Evolutionary conservation across 2,113 vertebrate genomes (phyloP).

Genomic region (Prunella himalayana): DNA sequence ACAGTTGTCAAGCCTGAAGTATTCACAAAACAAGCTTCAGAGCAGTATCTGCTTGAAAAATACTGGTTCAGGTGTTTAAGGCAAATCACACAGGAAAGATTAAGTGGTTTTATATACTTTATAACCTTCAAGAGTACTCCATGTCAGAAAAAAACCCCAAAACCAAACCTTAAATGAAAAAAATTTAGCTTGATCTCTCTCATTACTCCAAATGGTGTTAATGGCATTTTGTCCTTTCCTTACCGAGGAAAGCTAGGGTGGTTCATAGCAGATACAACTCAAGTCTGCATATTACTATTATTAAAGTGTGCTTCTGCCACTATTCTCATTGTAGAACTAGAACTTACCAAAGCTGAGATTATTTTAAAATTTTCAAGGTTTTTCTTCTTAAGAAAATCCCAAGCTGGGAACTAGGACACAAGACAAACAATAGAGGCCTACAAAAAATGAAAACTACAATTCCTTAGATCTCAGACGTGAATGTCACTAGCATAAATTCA

Average conservation of each 20-base stretch:
- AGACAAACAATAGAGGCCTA: not conserved
- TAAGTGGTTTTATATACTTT: not conserved
- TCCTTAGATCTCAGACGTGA: not conserved
- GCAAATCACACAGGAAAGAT: not conserved
- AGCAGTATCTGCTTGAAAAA: not conserved
- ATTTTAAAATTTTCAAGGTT: not conserved
- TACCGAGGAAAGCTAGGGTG: not conserved
- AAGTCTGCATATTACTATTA: not conserved
- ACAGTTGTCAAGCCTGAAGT: not conserved
- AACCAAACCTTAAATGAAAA: not conserved
- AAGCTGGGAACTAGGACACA: not conserved
- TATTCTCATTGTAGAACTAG: not conserved
- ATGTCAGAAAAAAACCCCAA: fast-evolving
- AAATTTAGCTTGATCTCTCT: not conserved
- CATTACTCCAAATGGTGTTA: not conserved
- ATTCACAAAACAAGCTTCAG: not conserved
- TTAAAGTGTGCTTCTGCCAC: not conserved
- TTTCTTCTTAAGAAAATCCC: not conserved
- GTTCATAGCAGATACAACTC: not conserved
- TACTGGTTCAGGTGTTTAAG: not conserved
- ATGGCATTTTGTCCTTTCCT: not conserved
- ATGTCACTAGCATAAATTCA: not conserved
- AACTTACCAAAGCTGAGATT: not conserved
- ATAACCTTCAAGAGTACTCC: not conserved
- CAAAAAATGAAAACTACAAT: not conserved